Percentiles rank a stretch among this genome's conserved stretches.
Evolutionary conservation across 1,140 invertebrate genomes (phyloP).

Genomic region (Melanaphis sacchari): DNA sequence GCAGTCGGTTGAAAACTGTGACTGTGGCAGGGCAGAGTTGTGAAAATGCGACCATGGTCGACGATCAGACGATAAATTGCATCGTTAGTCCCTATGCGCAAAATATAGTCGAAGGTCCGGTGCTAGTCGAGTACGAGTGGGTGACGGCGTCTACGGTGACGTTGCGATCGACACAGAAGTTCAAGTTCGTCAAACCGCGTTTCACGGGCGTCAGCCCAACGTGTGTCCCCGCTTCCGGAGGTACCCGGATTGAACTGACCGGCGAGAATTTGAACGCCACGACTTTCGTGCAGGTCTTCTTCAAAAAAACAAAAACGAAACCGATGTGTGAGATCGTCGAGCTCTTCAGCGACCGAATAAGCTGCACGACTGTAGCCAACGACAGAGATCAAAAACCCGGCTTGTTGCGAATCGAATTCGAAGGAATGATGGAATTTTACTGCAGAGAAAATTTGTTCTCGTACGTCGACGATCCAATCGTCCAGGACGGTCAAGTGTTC

Average conservation of each 20-base stretch:
- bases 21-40: not conserved
- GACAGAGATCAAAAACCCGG: rapidly evolving
- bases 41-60: not conserved
- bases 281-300: conserved; percentile 85
- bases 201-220: conserved; percentile 84
- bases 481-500: not conserved
- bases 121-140: not conserved
- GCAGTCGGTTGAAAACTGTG: not conserved
- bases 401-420: not conserved
- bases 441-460: rapidly evolving
- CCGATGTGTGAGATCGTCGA: not conserved
- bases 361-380: not conserved
- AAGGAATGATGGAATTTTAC: rapidly evolving
- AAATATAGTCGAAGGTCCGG: not conserved
- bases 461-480: not conserved
- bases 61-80: not conserved
- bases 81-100: no score
- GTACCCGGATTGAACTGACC: conserved; percentile 85
- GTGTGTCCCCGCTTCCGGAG: conserved; percentile 90
- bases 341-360: not conserved
- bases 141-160: rapidly evolving
- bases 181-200: conserved; percentile 86
- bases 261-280: conserved; percentile 95
- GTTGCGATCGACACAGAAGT: conserved; percentile 62
- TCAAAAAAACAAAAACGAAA: conserved; percentile 71